phyloP scores from a whole-genome alignment of 2,113 vertebrate species.

The Potamarius usumacintae region DNA sequence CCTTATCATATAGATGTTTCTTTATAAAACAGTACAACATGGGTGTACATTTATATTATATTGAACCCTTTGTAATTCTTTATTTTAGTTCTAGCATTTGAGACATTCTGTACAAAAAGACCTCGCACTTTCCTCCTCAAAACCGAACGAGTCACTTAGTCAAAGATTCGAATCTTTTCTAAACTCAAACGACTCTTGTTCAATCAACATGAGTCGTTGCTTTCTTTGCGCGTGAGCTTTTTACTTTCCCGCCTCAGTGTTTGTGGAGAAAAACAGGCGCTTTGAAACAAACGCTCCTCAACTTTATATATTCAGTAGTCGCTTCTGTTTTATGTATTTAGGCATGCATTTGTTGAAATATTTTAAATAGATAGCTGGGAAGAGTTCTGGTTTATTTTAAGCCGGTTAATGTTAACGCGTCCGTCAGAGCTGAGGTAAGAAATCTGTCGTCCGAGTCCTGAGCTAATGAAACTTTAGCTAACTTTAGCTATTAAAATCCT shows the following conservation, averaged over 20 bases:
- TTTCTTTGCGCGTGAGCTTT: not conserved
- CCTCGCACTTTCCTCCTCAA: not conserved
- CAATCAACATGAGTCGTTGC: not conserved
- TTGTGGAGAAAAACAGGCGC: not conserved
- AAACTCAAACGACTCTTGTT: not conserved
- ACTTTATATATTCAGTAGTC: not conserved
- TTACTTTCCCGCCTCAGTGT: not conserved
- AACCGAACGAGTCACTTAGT: not conserved
- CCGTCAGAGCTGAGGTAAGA: conserved; percentile 20
- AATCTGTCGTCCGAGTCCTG: not conserved
- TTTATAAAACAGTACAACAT: not conserved
- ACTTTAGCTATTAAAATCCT: not conserved
- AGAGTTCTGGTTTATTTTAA: not conserved
- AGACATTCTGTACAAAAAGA: not conserved
- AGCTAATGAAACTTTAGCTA: not conserved
- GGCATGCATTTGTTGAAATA: not conserved
- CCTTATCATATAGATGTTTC: not conserved
- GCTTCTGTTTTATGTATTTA: not conserved
- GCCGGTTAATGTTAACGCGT: not conserved
- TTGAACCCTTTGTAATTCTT: not conserved
- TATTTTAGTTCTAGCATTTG: not conserved
- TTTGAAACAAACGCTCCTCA: not conserved
- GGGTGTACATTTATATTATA: not conserved
- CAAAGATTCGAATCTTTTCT: not conserved
- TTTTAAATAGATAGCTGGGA: not conserved